A percentile compares a stretch with the other conserved stretches of the same genome.
Evolutionary conservation across 2,888 invertebrate species (phyloP).

Genomic region (Hipparchia sbordonii): DNA sequence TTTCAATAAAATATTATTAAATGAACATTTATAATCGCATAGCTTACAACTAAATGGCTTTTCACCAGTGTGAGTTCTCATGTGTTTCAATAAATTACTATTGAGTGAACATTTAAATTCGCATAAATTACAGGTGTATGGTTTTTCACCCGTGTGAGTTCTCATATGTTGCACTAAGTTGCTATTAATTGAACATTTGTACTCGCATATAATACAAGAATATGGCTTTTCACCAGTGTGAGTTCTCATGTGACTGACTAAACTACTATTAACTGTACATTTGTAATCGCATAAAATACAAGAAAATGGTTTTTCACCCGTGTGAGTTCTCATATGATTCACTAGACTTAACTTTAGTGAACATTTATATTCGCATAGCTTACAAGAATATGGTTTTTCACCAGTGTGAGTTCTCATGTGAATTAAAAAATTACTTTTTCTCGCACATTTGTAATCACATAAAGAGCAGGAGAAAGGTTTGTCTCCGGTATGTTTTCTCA

Average conservation of each 20-base stretch:
- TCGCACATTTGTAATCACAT: not conserved
- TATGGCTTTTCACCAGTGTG: constrained; percentile 10
- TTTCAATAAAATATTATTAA: not conserved
- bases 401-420: not conserved
- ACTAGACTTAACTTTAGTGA: not conserved
- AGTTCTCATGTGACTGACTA: not conserved
- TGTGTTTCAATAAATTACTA: not conserved
- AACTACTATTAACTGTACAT: not conserved
- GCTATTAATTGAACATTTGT: not conserved
- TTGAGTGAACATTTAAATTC: not conserved
- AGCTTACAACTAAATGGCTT: not conserved
- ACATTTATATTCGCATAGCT: not conserved
- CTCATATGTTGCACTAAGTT: not conserved
- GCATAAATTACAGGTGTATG: not conserved
- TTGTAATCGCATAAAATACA: not conserved
- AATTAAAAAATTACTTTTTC: too few relatives aligned
- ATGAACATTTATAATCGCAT: not conserved
- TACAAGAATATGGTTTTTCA: not conserved
- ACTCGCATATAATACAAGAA: not conserved
- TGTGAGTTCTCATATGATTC: not conserved
- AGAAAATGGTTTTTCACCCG: not conserved
- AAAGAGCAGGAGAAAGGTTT: not conserved
- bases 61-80: not conserved
- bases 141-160: not conserved
- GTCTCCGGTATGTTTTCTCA: not conserved